Percentiles rank a stretch among this genome's conserved stretches.
These are phyloP conservation scores for Crotalus tigris DNA, from an alignment of 2,113 vertebrate genomes.

Conservation along the genomic window DNA sequence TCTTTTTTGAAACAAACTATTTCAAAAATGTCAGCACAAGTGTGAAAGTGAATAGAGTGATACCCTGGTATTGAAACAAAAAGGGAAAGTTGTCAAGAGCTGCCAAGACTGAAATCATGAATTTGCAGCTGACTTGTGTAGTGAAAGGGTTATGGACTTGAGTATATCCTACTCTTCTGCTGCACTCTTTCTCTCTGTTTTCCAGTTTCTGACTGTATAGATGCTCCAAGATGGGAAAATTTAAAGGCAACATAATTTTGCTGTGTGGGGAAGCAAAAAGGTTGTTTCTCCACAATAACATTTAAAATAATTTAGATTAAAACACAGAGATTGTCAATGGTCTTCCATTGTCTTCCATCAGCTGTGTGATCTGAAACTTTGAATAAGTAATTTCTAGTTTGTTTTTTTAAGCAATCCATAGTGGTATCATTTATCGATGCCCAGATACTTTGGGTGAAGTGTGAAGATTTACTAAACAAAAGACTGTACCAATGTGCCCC, in stretches of 20 bases:
- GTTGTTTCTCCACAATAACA: neutral
- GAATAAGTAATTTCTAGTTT: neutral
- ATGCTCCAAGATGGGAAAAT: neutral
- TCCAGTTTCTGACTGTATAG: neutral
- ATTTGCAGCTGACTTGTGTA: neutral
- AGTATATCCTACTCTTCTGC: neutral
- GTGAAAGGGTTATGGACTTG: neutral
- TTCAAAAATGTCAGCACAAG: neutral
- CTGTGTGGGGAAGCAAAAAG: neutral
- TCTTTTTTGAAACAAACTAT: conserved; percentile 6
- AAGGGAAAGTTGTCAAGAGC: neutral
- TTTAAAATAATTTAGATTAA: neutral
- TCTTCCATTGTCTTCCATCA: neutral
- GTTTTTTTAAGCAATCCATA: neutral
- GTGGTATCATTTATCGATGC: neutral
- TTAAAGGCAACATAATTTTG: neutral
- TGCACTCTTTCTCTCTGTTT: neutral
- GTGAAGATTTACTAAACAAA: neutral
- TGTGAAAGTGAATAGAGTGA: neutral
- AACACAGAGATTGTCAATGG: neutral
- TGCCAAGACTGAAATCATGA: neutral
- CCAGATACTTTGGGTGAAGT: neutral
- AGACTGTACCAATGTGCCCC: neutral
- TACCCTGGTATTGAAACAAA: neutral
- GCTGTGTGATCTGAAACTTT: neutral